A percentile compares a stretch with the other conserved stretches of the same genome.
These are phyloP conservation scores for Metopia argyrocephala DNA, from an alignment of 2,888 invertebrate genomes.

Conservation along the genomic window DNA sequence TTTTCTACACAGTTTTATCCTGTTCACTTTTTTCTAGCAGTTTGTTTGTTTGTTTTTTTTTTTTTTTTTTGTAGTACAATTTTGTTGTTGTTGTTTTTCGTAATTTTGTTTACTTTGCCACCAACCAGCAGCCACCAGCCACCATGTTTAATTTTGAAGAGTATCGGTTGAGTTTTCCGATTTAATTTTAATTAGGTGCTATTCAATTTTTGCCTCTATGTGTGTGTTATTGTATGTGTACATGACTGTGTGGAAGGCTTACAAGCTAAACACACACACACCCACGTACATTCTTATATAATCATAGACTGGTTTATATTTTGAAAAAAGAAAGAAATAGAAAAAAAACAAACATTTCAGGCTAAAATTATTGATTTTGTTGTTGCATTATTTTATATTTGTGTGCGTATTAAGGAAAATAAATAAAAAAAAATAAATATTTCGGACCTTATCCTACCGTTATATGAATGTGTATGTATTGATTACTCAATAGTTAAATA, in stretches of 20 bases:
- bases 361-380: constrained; percentile 68
- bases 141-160: constrained; percentile 51
- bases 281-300: neutral
- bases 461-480: neutral
- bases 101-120: constrained; percentile 38
- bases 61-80: neutral
- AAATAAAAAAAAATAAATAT: no score
- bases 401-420: no score
- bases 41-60: neutral
- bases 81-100: constrained; percentile 7
- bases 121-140: no score
- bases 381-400: neutral
- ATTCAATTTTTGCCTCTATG: constrained; percentile 63
- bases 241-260: neutral
- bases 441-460: no score
- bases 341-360: constrained; percentile 57
- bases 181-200: constrained; percentile 74
- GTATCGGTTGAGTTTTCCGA: constrained; percentile 59
- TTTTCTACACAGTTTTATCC: neutral
- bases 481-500: neutral
- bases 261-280: neutral
- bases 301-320: neutral
- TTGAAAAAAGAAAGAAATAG: no score
- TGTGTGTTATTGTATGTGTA: constrained; percentile 14
- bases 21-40: no score